Conservation (phyloP, 2,797 vertebrate genomes). For the Diplodus sargus region DNA sequence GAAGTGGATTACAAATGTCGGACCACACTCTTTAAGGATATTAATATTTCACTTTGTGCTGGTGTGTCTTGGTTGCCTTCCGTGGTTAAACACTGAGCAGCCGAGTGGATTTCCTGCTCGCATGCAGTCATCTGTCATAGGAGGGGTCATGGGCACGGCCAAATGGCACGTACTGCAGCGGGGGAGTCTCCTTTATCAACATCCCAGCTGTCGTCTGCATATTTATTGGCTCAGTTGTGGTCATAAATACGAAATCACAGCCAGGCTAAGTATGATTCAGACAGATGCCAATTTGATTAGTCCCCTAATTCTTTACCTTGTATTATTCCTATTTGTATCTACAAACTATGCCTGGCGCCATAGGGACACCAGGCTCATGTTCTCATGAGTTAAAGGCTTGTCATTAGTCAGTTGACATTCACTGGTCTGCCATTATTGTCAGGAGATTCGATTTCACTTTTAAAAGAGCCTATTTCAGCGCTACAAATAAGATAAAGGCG, state of each 20-base stretch:
- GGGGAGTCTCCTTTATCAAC: slow-evolving; percentile 37
- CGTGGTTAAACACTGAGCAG: slow-evolving; percentile 6
- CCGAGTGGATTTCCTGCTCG: slow-evolving; percentile 9
- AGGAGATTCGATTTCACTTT: slow-evolving; percentile 74
- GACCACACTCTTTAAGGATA: neutral
- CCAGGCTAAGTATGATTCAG: slow-evolving; percentile 27
- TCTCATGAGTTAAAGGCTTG: slow-evolving; percentile 33
- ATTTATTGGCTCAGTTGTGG: slow-evolving; percentile 16
- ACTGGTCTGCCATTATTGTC: slow-evolving; percentile 63
- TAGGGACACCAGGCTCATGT: slow-evolving; percentile 6
- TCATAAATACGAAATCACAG: slow-evolving; percentile 1
- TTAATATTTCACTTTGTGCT: neutral
- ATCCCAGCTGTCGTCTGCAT: slow-evolving; percentile 38
- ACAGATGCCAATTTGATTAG: slow-evolving; percentile 4
- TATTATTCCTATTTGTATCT: slow-evolving; percentile 12
- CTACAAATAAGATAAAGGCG: slow-evolving; percentile 69
- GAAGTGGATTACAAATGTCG: neutral
- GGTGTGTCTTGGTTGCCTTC: neutral
- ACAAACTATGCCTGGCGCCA: slow-evolving; percentile 28
- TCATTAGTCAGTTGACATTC: slow-evolving; percentile 34
- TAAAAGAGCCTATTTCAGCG: slow-evolving; percentile 72
- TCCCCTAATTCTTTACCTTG: neutral
- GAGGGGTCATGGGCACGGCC: slow-evolving; percentile 12
- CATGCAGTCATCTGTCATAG: slow-evolving; percentile 18
- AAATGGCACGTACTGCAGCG: neutral